phyloP scores from a whole-genome alignment of 1,140 invertebrate genomes.

The Diorhabda sublineata region DNA sequence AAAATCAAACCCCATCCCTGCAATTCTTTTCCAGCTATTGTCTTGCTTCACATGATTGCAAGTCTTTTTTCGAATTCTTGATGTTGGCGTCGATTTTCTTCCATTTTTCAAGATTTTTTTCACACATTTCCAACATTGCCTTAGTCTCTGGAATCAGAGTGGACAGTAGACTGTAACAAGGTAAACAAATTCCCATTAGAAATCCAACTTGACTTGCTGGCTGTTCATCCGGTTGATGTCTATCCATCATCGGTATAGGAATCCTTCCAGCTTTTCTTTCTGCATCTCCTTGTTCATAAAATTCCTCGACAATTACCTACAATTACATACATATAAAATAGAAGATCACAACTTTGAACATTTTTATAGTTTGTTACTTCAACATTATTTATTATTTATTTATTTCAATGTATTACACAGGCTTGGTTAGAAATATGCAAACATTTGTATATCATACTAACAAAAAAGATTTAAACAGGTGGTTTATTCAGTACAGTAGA shows the following conservation, averaged over 20 bases:
- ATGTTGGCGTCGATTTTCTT: slow-evolving; percentile 48
- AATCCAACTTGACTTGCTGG: slow-evolving; percentile 76
- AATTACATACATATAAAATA: background rate
- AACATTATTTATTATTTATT: too few species aligned
- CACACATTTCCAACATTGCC: slow-evolving; percentile 65
- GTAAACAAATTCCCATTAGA: slow-evolving; percentile 73
- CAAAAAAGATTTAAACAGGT: too few species aligned
- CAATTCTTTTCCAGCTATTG: too few species aligned
- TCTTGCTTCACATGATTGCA: too few species aligned
- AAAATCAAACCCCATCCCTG: too few species aligned
- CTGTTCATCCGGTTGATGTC: slow-evolving; percentile 66
- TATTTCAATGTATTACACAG: too few species aligned
- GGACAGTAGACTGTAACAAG: slow-evolving; percentile 70
- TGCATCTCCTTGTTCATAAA: slow-evolving; percentile 77
- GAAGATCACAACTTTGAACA: too few species aligned
- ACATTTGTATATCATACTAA: too few species aligned
- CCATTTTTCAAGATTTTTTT: slow-evolving; percentile 58
- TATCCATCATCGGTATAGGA: slow-evolving; percentile 82
- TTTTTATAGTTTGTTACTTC: too few species aligned
- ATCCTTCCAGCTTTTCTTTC: slow-evolving; percentile 63
- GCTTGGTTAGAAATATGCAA: too few species aligned
- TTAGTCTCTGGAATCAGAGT: slow-evolving; percentile 66
- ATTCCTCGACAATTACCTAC: slow-evolving; percentile 77
- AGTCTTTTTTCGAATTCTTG: slow-evolving; percentile 7
- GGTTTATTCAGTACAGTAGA: too few species aligned